Evolutionary conservation across 2,888 invertebrate species (phyloP), one percentile per base, ranked within the genome.

Genomic region (Drosophila rellima): DNA sequence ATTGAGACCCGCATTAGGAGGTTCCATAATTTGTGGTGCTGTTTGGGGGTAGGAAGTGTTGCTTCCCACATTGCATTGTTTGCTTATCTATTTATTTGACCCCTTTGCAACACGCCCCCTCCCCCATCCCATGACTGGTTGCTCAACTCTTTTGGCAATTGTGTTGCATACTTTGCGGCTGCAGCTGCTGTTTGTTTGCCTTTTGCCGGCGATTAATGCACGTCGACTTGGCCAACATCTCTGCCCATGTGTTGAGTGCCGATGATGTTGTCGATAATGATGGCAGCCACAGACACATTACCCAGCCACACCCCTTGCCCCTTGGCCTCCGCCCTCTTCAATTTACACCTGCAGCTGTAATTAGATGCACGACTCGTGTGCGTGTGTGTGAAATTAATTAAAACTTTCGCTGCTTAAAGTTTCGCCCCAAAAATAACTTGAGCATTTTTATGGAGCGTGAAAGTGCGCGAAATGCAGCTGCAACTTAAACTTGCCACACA

Each of bases 121-220:
- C 0, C 10, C 48, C n/a, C 29, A 35, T n/a, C 8, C 35, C 42
- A 11, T 15, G 50, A 13, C 29, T 2, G 15, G 23, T 15, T 33
- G 29, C 57, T 57, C 47, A 55, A 63, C 48, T 45, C 51, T 37
- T 64, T 65, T 56, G 60, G 64, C 54, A 56, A 75, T 83, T 48
- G 73, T 81, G 80, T 86, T 81, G 89, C 81, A 88, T 86, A 87
- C 77, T 88, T 84, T 84, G 84, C 56, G 89, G 89, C 74, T 61
- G 82, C 77, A 70, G 73, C 74, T 79, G 82, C 70, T 71, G 60
- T 74, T 74, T 84, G 71, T 86, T 86, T 83, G 71, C 67, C 72
- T 73, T 79, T 70, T 66, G 71, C 69, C 50, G 52, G 15, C 64
- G 67, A 66, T 72, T 75, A 78, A 74, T 79, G 57, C 29, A 18